phyloP scores from a whole-genome alignment of 2,888 invertebrate species.

The Thereva unica region DNA sequence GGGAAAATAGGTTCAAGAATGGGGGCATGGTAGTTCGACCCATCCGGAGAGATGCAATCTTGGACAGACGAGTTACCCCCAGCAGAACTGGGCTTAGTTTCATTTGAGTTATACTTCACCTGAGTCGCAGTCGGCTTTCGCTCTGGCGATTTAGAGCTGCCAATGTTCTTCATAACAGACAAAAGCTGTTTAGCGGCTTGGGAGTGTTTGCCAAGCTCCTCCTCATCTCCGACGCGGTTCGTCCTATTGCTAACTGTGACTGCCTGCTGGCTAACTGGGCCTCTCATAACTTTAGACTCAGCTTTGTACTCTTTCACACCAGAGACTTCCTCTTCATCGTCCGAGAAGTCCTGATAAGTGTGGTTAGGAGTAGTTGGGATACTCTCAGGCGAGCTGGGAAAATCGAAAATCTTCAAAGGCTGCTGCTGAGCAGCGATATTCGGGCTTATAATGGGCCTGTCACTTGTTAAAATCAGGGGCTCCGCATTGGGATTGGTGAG shows the following conservation, averaged over 20 bases:
- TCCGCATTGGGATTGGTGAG: slow-evolving; percentile 54
- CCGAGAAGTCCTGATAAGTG: slow-evolving; percentile 49
- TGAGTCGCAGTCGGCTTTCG: slow-evolving; percentile 35
- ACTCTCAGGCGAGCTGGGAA: slow-evolving; percentile 42
- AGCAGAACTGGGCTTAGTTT: not conserved
- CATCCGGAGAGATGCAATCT: slow-evolving; percentile 53
- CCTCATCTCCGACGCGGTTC: slow-evolving; percentile 56
- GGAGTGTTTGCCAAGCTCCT: slow-evolving; percentile 58
- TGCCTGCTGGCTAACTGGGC: slow-evolving; percentile 73
- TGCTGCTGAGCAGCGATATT: slow-evolving; percentile 43
- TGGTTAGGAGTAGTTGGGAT: slow-evolving; percentile 29
- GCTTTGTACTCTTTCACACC: slow-evolving; percentile 66
- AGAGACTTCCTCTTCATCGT: slow-evolving; percentile 54
- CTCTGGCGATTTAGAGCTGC: slow-evolving; percentile 51
- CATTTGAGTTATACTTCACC: slow-evolving; percentile 37
- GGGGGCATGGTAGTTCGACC: slow-evolving; percentile 54
- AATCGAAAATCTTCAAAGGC: slow-evolving; percentile 43
- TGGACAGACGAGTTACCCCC: slow-evolving; percentile 44
- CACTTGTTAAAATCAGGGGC: slow-evolving; percentile 53
- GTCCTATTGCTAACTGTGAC: slow-evolving; percentile 61
- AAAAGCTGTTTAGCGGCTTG: slow-evolving; percentile 61
- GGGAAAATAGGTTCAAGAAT: slow-evolving; percentile 54
- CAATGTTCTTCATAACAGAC: slow-evolving; percentile 63
- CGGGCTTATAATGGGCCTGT: slow-evolving; percentile 50
- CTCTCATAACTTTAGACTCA: slow-evolving; percentile 75